Base-by-base conservation (phyloP, 2,797 vertebrate genomes). In the Octomys mimax region DNA sequence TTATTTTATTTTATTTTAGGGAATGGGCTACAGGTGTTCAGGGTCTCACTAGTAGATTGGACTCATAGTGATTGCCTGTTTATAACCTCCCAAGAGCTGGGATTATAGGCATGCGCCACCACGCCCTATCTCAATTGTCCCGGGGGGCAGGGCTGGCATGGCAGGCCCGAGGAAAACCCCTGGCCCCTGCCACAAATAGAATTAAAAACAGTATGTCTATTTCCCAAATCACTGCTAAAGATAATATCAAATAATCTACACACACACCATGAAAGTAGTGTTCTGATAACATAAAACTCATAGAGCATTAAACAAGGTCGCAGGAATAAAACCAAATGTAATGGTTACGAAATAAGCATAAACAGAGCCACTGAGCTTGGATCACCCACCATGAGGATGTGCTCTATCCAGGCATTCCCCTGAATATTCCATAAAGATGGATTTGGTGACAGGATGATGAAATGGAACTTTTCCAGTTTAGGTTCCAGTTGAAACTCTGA, bases 181-280 rank as follows among this genome's bases (percentile, higher is more conserved):
- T 42, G 42, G 42, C 42, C 42, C 42, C 42, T 42, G 42, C 42
- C 42, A 42, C 42, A 42, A 42, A 42, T 42, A 42, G 52, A 91
- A 93, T 93, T 80, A 52, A 59, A 96, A 92, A 46, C 19, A 83
- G 28, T 36, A 75, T 66, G 42, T 70, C 78, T 49, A 11, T 75
- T 89, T 92, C 68, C 87, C 83, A 97, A 95, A 66, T 87, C 62
- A 85, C 70, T 84, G 54, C 61, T 66, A 54, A 79, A 92, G 24
- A 82, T 46, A 81, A 80, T 21, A 92, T 66, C 59, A 94, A 88
- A 87, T 78, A 86, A 59, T 71, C 77, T 42, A 68, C 28, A 54
- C 36, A 68, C 28, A 54, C 28, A 70, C 26, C n/a, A 87, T 3
- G 19, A 4, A 85, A 91, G 31, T 9, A 18, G 21, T 70, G 36